phyloP scores from a whole-genome alignment of 2,797 vertebrate genomes.

The Lepidocolaptes lacrymiger region DNA sequence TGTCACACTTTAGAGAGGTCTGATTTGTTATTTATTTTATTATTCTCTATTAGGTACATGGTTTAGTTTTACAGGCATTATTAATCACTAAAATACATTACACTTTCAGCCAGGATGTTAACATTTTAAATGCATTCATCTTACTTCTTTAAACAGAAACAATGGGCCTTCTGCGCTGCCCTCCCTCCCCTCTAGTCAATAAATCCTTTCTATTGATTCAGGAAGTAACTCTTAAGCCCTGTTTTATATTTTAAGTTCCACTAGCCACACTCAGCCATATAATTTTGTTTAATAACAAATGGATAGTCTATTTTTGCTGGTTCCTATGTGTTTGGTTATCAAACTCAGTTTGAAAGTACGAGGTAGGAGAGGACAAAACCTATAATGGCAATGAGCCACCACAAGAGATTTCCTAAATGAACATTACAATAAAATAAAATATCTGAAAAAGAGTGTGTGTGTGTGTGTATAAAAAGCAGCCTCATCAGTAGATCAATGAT shows the following conservation, averaged over 20 bases:
- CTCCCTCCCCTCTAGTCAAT: conserved; percentile 56
- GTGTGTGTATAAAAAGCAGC: conserved; percentile 59
- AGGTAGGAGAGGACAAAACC: conserved; percentile 60
- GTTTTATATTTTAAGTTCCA: conserved; percentile 73
- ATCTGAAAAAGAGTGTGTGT: conserved; percentile 20
- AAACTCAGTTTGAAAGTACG: conserved; percentile 57
- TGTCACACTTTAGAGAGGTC: conserved; percentile 36
- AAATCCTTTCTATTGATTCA: conserved; percentile 75
- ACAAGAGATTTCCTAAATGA: conserved; percentile 67
- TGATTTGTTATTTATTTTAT: conserved; percentile 56
- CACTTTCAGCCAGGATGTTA: conserved; percentile 53
- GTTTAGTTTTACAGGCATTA: conserved; percentile 74
- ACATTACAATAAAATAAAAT: conserved; percentile 59
- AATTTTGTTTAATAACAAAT: conserved; percentile 72
- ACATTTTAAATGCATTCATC: conserved; percentile 76
- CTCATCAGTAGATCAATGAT: conserved; percentile 67
- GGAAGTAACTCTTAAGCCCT: conserved; percentile 70
- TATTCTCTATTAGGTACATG: conserved; percentile 42
- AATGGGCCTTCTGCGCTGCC: conserved; percentile 58
- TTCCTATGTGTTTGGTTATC: conserved; percentile 67
- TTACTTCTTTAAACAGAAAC: conserved; percentile 69
- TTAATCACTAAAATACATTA: conserved; percentile 70
- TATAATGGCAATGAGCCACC: conserved; percentile 37
- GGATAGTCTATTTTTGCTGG: conserved; percentile 70
- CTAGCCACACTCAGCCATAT: conserved; percentile 56